A percentile compares a stretch with the other conserved stretches of the same genome.
Conservation (phyloP, 2,113 vertebrate genomes). For the Oncorhynchus masou region DNA sequence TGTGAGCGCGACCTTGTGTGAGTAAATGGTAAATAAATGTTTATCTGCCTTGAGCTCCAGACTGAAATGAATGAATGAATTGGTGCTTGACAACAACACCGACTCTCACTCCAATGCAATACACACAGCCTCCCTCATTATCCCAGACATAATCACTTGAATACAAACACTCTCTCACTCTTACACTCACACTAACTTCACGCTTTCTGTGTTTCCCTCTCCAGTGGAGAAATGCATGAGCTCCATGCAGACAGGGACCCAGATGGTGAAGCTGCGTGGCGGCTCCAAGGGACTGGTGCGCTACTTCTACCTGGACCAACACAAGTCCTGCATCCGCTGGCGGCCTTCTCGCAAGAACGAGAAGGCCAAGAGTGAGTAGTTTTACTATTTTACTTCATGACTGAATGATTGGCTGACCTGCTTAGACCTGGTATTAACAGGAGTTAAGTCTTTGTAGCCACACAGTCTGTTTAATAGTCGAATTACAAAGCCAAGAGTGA, state of each 20-base stretch:
- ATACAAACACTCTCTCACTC: not conserved
- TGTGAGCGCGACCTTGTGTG: not conserved
- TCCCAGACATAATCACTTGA: not conserved
- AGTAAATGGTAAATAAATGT: not conserved
- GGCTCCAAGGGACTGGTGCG: constrained; percentile 90
- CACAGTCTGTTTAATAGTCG: no score
- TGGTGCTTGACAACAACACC: not conserved
- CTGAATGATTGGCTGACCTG: no score
- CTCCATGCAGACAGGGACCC: constrained; percentile 91
- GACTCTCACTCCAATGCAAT: not conserved
- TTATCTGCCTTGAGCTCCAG: not conserved
- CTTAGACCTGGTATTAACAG: no score
- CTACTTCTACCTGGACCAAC: constrained; percentile 92
- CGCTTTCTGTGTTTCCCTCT: constrained; percentile 21
- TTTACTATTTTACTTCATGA: not conserved
- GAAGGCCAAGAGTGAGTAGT: constrained; percentile 96
- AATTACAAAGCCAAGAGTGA: no score
- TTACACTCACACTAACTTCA: not conserved
- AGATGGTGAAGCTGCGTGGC: constrained; percentile 96
- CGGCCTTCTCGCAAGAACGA: constrained; percentile 95
- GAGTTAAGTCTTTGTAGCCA: no score
- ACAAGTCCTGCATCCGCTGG: constrained; percentile 96
- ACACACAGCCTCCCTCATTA: not conserved
- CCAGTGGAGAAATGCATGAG: constrained; percentile 97
- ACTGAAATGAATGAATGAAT: not conserved